Evolutionary conservation across 1,140 invertebrate species (phyloP), one percentile per base, ranked within the genome.

Genomic region (Drosophila rufa): DNA sequence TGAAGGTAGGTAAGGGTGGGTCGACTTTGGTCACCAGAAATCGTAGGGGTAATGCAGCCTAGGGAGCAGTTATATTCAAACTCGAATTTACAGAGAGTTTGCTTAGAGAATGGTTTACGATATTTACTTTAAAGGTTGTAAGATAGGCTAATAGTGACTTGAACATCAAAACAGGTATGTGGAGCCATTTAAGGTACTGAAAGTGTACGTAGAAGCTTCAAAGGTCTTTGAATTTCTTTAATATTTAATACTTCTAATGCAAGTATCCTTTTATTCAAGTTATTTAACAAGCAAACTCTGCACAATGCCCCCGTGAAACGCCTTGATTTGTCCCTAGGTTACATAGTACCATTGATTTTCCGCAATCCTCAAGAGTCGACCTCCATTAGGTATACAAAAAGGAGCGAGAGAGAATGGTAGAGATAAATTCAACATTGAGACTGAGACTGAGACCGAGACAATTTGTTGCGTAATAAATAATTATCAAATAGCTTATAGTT

Each of bases 381-480:
- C 12, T 17, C 4, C n/a, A 46, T 17, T 19, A 59, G n/a, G 57
- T 46, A 19, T 30, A 36, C 42, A 47, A 47, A 58, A 38, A 46
- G 33, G 15, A 14, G 15, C 40, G 27, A 33, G 7, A 12, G 14
- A 22, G 12, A 71, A 38, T 48, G 46, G 46, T n/a, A 40, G n/a
- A 40, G 40, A 66, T 43, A 69, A 82, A 79, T 61, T 74, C 57
- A 61, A 73, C 46, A 38, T 51, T 51, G 67, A 68, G 57, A 62
- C 40, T 38, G 48, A 58, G 55, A 74, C 60, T 45, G 68, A 73
- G 69, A 78, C 40, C 30, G 61, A 66, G 48, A 80, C 59, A 55
- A 53, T 67, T 66, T 51, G 36, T 69, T 66, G 64, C 45, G 66
- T 65, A 80, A 89, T 89, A 84, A 91, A 80, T 91, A 81, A 64